Evolutionary conservation across 2,888 invertebrate species (phyloP).

Genomic region (Clivina fossor): DNA sequence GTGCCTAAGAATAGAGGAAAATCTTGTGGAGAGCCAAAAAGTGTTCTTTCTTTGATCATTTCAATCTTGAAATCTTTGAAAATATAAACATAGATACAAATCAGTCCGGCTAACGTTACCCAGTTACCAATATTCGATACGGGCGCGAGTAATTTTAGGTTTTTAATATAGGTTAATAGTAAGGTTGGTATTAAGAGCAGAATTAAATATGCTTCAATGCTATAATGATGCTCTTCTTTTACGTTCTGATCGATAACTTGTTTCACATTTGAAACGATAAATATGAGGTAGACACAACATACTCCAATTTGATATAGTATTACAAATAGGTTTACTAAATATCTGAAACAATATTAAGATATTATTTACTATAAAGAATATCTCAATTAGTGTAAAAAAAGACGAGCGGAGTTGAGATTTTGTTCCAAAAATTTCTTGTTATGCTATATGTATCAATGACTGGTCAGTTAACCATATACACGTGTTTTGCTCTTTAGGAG

Average conservation of each 20-base stretch:
- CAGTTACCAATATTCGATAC: slow-evolving; percentile 3
- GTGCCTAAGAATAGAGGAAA: slow-evolving; percentile 20
- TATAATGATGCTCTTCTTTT: not conserved
- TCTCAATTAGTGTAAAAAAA: no score
- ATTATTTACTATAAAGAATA: no score
- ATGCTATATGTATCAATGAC: no score
- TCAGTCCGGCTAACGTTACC: not conserved
- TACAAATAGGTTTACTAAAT: slow-evolving; percentile 22
- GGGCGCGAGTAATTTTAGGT: slow-evolving; percentile 1
- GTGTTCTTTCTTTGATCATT: slow-evolving; percentile 1
- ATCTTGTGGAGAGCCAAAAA: not conserved
- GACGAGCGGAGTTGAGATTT: no score
- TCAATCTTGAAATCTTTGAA: not conserved
- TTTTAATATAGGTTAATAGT: slow-evolving; percentile 2
- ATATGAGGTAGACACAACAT: slow-evolving; percentile 26
- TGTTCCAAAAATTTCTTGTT: no score
- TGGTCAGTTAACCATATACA: no score
- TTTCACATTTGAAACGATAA: slow-evolving; percentile 27
- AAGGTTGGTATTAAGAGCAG: not conserved
- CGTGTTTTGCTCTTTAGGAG: no score
- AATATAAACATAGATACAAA: slow-evolving; percentile 11
- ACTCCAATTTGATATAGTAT: slow-evolving; percentile 23
- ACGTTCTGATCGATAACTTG: slow-evolving; percentile 21
- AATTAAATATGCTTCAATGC: slow-evolving; percentile 1
- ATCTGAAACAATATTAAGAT: no score